Evolutionary conservation across 2,113 vertebrate species (phyloP).

Genomic region (Pituophis catenifer): DNA sequence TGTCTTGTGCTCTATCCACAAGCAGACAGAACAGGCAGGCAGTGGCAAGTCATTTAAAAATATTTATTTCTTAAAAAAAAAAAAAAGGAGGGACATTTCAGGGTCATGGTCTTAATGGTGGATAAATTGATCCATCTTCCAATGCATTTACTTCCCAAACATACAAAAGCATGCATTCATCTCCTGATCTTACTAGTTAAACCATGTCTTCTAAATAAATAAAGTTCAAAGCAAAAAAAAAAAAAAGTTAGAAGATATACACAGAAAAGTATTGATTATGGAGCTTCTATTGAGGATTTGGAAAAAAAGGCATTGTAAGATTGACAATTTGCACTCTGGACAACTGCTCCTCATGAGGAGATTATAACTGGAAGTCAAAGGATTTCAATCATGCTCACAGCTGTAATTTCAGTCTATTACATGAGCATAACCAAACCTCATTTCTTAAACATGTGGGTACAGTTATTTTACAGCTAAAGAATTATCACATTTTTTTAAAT

Average conservation of each 20-base stretch:
- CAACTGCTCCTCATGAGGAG: neutral
- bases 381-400: neutral
- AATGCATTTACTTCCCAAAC: neutral
- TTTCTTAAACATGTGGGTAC: neutral
- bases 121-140: neutral
- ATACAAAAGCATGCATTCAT: neutral
- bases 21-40: neutral
- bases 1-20: neutral
- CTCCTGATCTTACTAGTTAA: neutral
- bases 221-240: neutral
- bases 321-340: neutral
- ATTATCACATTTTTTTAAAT: neutral
- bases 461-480: neutral
- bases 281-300: neutral
- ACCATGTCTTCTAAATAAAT: neutral
- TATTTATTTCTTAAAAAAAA: neutral
- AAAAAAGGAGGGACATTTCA: neutral
- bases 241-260: neutral
- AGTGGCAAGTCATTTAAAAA: slow-evolving; percentile 1
- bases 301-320: neutral
- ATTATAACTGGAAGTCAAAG: neutral
- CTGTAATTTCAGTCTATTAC: neutral
- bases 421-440: neutral
- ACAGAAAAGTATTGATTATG: neutral
- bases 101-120: neutral